Base-by-base conservation (phyloP, 1,140 invertebrate species). In the Linepithema humile region DNA sequence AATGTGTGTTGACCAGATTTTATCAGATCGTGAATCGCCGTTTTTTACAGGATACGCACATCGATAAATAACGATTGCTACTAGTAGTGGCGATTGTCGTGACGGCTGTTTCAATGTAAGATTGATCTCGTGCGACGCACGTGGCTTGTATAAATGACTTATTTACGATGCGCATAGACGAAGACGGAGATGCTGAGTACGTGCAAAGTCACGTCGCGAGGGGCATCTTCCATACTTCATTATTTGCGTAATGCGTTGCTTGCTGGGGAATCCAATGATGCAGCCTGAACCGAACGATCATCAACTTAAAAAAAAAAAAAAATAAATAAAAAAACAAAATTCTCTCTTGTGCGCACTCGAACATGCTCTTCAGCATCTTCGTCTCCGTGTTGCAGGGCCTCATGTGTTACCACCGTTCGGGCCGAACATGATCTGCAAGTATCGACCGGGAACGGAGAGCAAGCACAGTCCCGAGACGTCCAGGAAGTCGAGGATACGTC, bases 301-400 rank as follows among this genome's bases (percentile, higher is more conserved):
- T n/a, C n/a, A n/a, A n/a, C n/a, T n/a, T n/a, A n/a, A n/a, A n/a
- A n/a, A n/a, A n/a, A n/a, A n/a, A n/a, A n/a, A n/a, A n/a, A n/a
- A n/a, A n/a, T n/a, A n/a, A n/a, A n/a, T n/a, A n/a, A n/a, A n/a
- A n/a, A n/a, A n/a, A n/a, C n/a, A 60, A 40, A 65, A 50, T 40
- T 40, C 57, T 48, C 43, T 64, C 48, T 72, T 45, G 78, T 53
- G 17, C 55, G 78, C 83, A 59, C 50, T 70, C 70, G 86, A 82
- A 70, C 65, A 83, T 80, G 74, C 74, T 82, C 86, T 88, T 85
- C 86, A 88, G 86, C 80, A 57, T 88, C 53, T 78, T 77, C 82
- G 85, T 89, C 82, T 89, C 72, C 80, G 75, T 89, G 88, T 89
- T 89, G 67, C 88, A 89, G 88, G 77, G 17, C 77, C 53, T 62